phyloP scores from a whole-genome alignment of 1,140 invertebrate genomes.

The Anoplophora glabripennis region DNA sequence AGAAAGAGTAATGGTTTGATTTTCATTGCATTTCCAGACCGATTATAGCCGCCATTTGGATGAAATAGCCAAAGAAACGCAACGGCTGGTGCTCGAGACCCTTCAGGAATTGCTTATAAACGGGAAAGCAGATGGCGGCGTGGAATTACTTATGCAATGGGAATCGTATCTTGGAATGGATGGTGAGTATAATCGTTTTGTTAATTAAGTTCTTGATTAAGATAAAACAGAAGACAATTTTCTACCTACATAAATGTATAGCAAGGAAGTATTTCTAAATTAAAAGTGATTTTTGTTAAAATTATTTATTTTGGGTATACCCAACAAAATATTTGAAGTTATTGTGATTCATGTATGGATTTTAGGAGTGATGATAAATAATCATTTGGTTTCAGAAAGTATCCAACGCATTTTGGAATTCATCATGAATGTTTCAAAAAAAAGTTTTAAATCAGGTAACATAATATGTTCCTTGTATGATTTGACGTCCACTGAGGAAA shows the following conservation, averaged over 20 bases:
- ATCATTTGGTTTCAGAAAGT: no score
- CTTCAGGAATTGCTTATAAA: conserved; percentile 43
- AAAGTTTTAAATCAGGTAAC: no score
- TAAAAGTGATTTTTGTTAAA: no score
- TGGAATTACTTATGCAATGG: conserved; percentile 36
- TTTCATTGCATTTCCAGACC: conserved; percentile 51
- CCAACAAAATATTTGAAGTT: no score
- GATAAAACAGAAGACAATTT: not conserved
- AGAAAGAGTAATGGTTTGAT: not conserved
- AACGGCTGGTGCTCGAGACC: conserved; percentile 45
- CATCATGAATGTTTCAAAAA: no score
- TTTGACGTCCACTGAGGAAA: no score
- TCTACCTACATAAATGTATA: not conserved
- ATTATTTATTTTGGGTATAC: no score
- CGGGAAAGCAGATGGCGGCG: conserved; percentile 26
- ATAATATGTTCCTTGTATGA: no score
- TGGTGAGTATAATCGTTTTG: conserved; percentile 19
- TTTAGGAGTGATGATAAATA: no score
- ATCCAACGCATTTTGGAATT: no score
- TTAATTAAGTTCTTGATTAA: not conserved
- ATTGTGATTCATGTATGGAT: no score
- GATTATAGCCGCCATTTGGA: conserved; percentile 72
- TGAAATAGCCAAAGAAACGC: conserved; percentile 52
- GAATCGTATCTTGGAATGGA: conserved; percentile 34
- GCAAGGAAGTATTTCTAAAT: not conserved